Evolutionary conservation across 2,113 vertebrate species (phyloP).

Genomic region (Pseudois nayaur): DNA sequence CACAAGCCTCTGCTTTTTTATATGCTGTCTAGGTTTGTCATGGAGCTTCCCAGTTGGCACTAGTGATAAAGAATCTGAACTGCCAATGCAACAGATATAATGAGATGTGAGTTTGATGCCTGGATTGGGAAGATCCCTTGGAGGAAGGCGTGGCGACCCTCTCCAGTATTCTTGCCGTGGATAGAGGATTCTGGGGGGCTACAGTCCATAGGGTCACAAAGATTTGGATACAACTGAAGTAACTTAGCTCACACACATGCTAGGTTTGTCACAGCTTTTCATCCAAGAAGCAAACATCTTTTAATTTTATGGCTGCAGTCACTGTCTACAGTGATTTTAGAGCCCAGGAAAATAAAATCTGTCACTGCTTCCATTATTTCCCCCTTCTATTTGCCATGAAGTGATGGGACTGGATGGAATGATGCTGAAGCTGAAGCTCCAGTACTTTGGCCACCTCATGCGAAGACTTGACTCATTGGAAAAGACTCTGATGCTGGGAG

Average conservation of each 20-base stretch:
- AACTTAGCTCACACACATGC: not conserved
- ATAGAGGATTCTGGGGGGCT: not conserved
- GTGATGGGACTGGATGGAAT: too few species aligned
- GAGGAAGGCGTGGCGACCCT: fast-evolving
- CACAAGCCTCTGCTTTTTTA: not conserved
- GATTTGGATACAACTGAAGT: not conserved
- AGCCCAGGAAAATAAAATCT: not conserved
- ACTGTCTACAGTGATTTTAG: not conserved
- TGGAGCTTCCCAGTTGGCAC: not conserved
- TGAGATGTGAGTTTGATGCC: not conserved
- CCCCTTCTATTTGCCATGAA: not conserved
- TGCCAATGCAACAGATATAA: not conserved
- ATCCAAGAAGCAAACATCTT: not conserved
- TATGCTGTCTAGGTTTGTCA: not conserved
- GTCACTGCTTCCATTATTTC: not conserved
- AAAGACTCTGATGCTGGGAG: too few species aligned
- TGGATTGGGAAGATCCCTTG: not conserved
- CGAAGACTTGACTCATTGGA: too few species aligned
- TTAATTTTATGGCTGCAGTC: not conserved
- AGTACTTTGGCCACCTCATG: too few species aligned
- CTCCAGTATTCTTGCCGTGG: not conserved
- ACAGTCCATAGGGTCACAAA: not conserved
- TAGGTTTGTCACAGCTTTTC: not conserved
- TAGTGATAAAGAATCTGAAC: not conserved
- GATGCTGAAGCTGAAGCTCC: too few species aligned